Evolutionary conservation across 2,797 vertebrate species (phyloP).

Genomic region (Phrynocephalus guinanensis): DNA sequence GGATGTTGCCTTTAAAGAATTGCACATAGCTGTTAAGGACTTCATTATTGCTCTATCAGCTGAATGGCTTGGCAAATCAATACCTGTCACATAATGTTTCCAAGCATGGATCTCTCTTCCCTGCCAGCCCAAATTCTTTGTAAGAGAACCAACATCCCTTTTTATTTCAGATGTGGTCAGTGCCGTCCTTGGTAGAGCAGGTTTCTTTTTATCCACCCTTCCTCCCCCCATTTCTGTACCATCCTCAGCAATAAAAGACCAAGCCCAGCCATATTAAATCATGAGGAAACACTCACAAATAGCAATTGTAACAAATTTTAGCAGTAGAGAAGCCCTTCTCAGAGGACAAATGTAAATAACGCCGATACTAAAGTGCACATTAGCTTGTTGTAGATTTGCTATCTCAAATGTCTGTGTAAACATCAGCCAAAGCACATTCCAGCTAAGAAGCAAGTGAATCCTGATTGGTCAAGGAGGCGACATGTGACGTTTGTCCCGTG

Average conservation of each 20-base stretch:
- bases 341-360: too few species aligned
- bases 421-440: too few species aligned
- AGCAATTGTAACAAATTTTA: too few species aligned
- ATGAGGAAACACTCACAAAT: neutral
- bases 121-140: conserved; percentile 24
- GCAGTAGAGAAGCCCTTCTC: too few species aligned
- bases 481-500: too few species aligned
- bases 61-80: conserved; percentile 23
- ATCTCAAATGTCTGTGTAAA: too few species aligned
- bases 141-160: conserved; percentile 13
- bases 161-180: conserved; percentile 31
- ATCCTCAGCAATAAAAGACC: conserved; percentile 17
- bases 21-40: conserved; percentile 19
- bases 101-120: conserved; percentile 26
- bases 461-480: too few species aligned
- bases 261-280: neutral
- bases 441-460: too few species aligned
- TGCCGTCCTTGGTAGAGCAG: neutral
- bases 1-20: conserved; percentile 30
- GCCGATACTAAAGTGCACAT: too few species aligned
- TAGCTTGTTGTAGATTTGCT: too few species aligned
- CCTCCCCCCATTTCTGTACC: neutral
- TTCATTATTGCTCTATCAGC: conserved; percentile 46
- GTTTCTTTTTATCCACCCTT: neutral
- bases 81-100: conserved; percentile 26